Conservation (phyloP, 2,113 vertebrate species). For the Anseranas semipalmata region DNA sequence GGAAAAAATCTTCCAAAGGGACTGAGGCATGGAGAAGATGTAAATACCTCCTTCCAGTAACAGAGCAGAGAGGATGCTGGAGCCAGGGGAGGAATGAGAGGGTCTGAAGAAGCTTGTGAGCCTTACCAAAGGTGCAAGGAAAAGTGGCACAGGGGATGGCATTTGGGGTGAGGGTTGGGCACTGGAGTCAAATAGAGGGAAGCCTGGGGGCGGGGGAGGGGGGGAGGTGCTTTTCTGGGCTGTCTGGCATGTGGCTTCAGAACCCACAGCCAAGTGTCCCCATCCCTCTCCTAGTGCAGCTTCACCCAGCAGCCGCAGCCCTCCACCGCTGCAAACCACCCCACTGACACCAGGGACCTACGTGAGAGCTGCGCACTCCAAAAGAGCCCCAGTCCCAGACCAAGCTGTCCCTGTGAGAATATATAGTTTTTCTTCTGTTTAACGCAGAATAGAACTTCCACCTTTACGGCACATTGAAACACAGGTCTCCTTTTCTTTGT, state of each 20-base stretch:
- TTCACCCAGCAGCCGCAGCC: background rate
- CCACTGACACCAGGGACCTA: background rate
- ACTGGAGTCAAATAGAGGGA: background rate
- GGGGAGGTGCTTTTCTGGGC: background rate
- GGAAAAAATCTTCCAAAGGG: background rate
- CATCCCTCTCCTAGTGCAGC: background rate
- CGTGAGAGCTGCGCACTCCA: background rate
- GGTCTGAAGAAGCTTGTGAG: background rate
- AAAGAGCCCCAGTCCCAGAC: background rate
- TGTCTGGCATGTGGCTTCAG: background rate
- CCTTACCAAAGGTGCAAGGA: rapidly evolving
- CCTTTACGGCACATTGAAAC: background rate
- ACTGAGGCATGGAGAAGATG: background rate
- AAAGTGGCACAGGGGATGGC: background rate
- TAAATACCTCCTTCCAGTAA: background rate
- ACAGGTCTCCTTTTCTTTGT: background rate
- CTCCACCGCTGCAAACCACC: background rate
- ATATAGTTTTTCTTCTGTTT: background rate
- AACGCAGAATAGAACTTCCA: background rate
- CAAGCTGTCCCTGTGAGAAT: background rate
- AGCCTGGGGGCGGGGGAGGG: too few species aligned
- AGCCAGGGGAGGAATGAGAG: background rate
- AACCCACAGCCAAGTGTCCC: background rate
- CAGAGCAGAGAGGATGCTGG: background rate
- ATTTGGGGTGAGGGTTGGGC: background rate